These are phyloP conservation scores for Archaeoteleia sp. DNA, from an alignment of 2,888 invertebrate species.

Conservation along the genomic window DNA sequence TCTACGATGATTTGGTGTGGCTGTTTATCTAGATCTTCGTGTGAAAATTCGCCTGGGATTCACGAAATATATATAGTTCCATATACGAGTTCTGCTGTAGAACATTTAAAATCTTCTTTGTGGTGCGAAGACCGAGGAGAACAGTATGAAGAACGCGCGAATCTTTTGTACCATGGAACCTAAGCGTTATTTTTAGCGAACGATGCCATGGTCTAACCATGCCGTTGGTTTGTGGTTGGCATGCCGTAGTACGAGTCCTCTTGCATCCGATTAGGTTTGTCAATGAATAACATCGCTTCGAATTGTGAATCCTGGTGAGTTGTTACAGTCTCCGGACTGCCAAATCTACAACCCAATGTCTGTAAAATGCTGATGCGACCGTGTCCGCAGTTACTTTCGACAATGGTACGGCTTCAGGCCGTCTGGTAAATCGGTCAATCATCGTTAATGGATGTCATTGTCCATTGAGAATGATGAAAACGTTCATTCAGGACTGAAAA, in stretches of 20 bases:
- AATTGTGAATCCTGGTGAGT: constrained; percentile 64
- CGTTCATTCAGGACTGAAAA: too few relatives aligned
- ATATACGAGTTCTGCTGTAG: constrained; percentile 28
- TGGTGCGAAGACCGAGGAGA: constrained; percentile 18
- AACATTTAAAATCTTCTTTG: constrained; percentile 33
- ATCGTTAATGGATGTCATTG: constrained; percentile 66
- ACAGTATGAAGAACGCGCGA: constrained; percentile 18
- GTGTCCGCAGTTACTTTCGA: constrained; percentile 49
- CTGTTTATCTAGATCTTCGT: constrained; percentile 14
- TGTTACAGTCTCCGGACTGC: constrained; percentile 65
- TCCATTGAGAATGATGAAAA: constrained; percentile 27
- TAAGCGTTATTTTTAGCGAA: constrained; percentile 20
- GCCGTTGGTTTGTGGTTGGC: constrained; percentile 21
- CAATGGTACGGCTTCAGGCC: constrained; percentile 34
- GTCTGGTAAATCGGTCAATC: constrained; percentile 60
- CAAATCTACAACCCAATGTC: constrained; percentile 73
- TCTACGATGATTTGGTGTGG: constrained; percentile 14
- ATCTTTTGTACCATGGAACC: neutral
- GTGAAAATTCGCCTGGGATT: constrained; percentile 41
- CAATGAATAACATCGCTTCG: constrained; percentile 57
- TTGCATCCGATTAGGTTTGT: constrained; percentile 49
- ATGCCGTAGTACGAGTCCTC: constrained; percentile 10
- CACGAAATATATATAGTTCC: constrained; percentile 18
- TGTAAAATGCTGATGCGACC: constrained; percentile 47
- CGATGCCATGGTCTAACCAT: constrained; percentile 24